Base-by-base conservation (phyloP, 2,888 invertebrate genomes). In the Yponomeuta evonymella region DNA sequence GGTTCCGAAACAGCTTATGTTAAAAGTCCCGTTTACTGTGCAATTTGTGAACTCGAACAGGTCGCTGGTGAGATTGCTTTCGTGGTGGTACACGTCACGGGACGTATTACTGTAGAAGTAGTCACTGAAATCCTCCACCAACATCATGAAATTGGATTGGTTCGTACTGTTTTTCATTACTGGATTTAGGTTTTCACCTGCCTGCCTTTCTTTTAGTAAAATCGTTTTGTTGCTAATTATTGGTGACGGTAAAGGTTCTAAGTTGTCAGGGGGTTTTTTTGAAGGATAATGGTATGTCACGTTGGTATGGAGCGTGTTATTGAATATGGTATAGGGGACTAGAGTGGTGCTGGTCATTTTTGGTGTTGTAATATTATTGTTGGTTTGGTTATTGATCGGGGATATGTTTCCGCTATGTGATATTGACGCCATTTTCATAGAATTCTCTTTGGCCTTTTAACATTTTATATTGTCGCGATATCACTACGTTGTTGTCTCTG, bases 81-180 rank as follows among this genome's bases (percentile, higher is more conserved):
- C 83, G 43, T 84, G 82, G 70, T 83, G 85, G 71, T 90, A 93
- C 58, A 83, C 75, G 64, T 93, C 93, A 72, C 93, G 89, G 77
- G 94, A 94, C 48, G 94, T 84, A 76, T 94, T 93, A 71, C 93
- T 94, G 77, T 94, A 94, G 83, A 96, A 95, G 84, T 96, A 96
- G 82, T 96, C 96, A 87, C 95, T 96, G 82, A 96, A 94, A 81
- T 96, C 96, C 78, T 96, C 96, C 68, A 96, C 94, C 71, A 95
- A 85, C 83, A 94, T 92, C 93, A 95, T 93, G 78, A 94, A 94
- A 76, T 91, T 93, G 72, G 87, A 87, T 71, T 82, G 82, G 9
- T 83, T 87, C 51, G 82, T 82, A 48, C 72, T 75, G 74, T 82
- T 83, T 48, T 64, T 48, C 70, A n/a, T 66, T n/a, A 51, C 67